Evolutionary conservation across 2,888 invertebrate genomes (phyloP).

Genomic region (Salpingus planirostris): DNA sequence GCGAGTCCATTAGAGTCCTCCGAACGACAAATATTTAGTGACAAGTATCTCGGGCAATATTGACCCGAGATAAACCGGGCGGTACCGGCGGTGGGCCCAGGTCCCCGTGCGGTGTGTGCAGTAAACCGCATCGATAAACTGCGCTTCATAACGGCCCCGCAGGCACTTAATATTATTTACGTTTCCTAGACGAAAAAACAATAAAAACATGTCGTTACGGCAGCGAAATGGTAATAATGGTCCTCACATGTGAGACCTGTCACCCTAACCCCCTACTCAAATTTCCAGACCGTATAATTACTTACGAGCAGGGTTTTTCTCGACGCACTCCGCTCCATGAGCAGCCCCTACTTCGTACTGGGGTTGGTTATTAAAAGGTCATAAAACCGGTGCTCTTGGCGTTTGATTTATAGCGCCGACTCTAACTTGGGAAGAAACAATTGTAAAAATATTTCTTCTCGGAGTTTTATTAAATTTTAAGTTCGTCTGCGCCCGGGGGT

Average conservation of each 20-base stretch:
- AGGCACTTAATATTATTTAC: slow-evolving; percentile 14
- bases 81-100: too few relatives aligned
- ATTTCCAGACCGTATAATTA: slow-evolving; percentile 11
- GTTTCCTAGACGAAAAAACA: slow-evolving; percentile 10
- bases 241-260: slow-evolving; percentile 12
- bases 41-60: too few relatives aligned
- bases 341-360: too few relatives aligned
- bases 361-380: slow-evolving; percentile 25
- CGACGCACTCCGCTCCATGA: too few relatives aligned
- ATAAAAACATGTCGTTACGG: slow-evolving; percentile 10
- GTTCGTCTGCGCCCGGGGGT: slow-evolving; percentile 9
- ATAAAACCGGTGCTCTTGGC: slow-evolving; percentile 19
- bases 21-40: too few relatives aligned
- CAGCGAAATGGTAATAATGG: slow-evolving; percentile 10
- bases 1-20: too few relatives aligned
- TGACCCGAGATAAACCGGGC: too few relatives aligned
- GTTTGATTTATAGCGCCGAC: slow-evolving; percentile 20
- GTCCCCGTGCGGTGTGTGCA: too few relatives aligned
- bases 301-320: too few relatives aligned
- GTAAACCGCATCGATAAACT: too few relatives aligned
- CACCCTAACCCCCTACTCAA: slow-evolving; percentile 8
- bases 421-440: slow-evolving; percentile 22
- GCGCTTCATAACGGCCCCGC: too few relatives aligned
- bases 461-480: slow-evolving; percentile 21
- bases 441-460: slow-evolving; percentile 23